Evolutionary conservation across 2,113 vertebrate genomes (phyloP).

Genomic region (Paradoxurus hermaphroditus): DNA sequence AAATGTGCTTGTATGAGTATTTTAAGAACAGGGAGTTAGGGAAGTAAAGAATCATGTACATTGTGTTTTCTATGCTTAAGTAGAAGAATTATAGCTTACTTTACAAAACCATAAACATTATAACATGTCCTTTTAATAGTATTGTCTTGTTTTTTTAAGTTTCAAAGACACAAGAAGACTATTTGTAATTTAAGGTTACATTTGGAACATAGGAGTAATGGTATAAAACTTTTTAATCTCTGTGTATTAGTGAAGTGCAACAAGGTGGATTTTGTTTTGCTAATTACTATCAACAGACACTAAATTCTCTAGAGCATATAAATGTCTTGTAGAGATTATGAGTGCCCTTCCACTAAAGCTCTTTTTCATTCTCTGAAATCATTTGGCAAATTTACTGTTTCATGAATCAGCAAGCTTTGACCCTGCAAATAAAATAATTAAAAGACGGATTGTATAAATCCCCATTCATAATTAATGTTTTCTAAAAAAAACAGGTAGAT

Average conservation of each 20-base stretch:
- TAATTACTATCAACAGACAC: conserved; percentile 3
- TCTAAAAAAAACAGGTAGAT: background rate
- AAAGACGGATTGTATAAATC: background rate
- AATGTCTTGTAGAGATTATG: background rate
- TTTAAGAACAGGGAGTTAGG: background rate
- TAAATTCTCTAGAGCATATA: conserved; percentile 24
- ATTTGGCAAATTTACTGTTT: conserved; percentile 39
- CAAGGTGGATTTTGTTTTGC: background rate
- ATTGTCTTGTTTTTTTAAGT: background rate
- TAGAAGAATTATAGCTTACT: background rate
- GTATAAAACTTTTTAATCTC: background rate
- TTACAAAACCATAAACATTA: background rate
- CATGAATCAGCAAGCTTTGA: conserved; percentile 16
- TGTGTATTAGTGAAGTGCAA: background rate
- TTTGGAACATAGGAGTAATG: background rate
- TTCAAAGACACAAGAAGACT: background rate
- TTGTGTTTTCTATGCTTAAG: background rate
- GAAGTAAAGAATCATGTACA: background rate
- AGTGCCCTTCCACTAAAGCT: background rate
- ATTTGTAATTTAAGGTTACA: background rate
- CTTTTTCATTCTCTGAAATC: conserved; percentile 21
- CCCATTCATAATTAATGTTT: background rate
- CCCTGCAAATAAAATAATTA: conserved; percentile 40
- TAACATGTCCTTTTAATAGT: background rate
- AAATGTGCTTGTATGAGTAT: background rate